Evolutionary conservation across 2,888 invertebrate genomes (phyloP).

Genomic region (Oligia strigilis): DNA sequence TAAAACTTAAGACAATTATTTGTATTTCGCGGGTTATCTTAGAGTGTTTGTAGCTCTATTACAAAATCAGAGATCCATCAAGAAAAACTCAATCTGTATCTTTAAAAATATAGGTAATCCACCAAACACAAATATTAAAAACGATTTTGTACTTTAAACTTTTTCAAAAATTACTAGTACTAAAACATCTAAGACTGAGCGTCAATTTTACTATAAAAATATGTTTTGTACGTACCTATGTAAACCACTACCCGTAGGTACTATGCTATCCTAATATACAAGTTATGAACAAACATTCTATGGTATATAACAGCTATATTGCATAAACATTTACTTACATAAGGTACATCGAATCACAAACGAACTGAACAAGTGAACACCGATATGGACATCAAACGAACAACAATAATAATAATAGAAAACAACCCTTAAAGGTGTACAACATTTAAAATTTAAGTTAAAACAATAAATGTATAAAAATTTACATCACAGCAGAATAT

Average conservation of each 20-base stretch:
- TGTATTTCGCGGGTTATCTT: not conserved
- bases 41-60: not conserved
- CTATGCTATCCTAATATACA: constrained; percentile 53
- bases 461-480: constrained; percentile 58
- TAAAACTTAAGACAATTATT: not conserved
- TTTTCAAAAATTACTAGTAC: constrained; percentile 32
- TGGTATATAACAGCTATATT: constrained; percentile 63
- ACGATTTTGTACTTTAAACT: constrained; percentile 39
- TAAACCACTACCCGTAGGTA: constrained; percentile 38
- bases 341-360: constrained; percentile 51
- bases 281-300: constrained; percentile 62
- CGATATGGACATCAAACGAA: constrained; percentile 43
- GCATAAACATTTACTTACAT: constrained; percentile 57
- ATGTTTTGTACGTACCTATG: constrained; percentile 57
- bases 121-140: constrained; percentile 3
- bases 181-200: constrained; percentile 52
- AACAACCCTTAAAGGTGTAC: constrained; percentile 70
- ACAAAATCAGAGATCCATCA: not conserved
- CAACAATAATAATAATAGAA: constrained; percentile 61
- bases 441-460: constrained; percentile 69
- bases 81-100: not conserved
- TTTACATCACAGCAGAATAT: constrained; percentile 72
- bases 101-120: constrained; percentile 7
- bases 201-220: constrained; percentile 69
- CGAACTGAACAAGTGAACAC: constrained; percentile 52